These are phyloP conservation scores for Caenorhabditis doughertyi DNA, from an alignment of 2,888 invertebrate species.

Conservation along the genomic window DNA sequence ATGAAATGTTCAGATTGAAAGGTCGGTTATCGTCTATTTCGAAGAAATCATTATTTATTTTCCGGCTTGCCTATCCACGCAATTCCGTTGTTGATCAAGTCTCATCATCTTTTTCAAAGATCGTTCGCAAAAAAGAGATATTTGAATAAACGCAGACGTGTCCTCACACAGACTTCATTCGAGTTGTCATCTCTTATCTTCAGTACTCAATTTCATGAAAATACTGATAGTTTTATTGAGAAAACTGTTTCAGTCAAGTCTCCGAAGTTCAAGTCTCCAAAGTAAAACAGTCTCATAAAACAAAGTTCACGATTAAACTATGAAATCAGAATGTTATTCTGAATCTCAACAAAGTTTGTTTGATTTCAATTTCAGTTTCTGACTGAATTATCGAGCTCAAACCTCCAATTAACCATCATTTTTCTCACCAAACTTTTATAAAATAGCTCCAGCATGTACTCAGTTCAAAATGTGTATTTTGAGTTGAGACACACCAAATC, in stretches of 20 bases:
- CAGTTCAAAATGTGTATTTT: conserved; percentile 43
- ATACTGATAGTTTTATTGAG: no score
- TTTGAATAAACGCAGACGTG: not conserved
- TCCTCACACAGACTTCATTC: not conserved
- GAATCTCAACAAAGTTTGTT: not conserved
- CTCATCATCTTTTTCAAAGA: conserved; percentile 11
- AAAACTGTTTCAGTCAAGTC: no score
- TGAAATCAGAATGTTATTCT: conserved; percentile 13
- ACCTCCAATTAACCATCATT: conserved; percentile 12
- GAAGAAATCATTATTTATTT: conserved; percentile 5
- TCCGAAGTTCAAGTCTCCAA: no score
- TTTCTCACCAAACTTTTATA: not conserved
- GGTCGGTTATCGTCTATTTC: not conserved
- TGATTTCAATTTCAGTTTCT: not conserved
- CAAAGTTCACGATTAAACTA: no score
- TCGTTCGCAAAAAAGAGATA: not conserved
- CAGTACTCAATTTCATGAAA: no score
- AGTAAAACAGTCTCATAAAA: no score
- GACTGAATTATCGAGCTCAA: not conserved
- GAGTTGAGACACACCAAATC: conserved; percentile 29
- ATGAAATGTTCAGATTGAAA: not conserved
- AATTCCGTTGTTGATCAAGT: not conserved
- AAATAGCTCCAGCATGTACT: not conserved
- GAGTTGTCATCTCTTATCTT: no score
- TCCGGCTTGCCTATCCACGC: conserved; percentile 7